Base-by-base conservation (phyloP, 2,113 vertebrate genomes). In the Setophaga kirtlandii region DNA sequence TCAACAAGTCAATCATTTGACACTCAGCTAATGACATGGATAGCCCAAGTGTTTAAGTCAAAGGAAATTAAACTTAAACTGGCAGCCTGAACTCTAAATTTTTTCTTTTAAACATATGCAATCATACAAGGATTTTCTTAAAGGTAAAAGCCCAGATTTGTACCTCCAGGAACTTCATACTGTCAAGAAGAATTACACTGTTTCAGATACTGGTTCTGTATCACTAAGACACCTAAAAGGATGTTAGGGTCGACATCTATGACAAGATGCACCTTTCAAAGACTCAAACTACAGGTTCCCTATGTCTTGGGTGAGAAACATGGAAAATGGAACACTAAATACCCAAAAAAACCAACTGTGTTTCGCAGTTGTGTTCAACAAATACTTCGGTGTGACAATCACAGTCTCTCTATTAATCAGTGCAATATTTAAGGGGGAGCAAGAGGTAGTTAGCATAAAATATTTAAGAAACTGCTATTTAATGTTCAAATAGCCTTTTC, bases 241-340 rank as follows among this genome's bases (percentile, higher is more conserved):
- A 64, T 42, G 6, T 30, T 39, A 77, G 14, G 3, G 44, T 5
- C 30, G 33, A 70, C 12, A 49, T 24, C 5, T 44, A 93, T 56
- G 33, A 76, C 1, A 2, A 71, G 69, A 90, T 22, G 9, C 6
- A 73, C 17, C 22, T 71, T 59, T 41, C 52, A 78, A 83, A 83
- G 33, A n/a, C 18, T 11, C 0, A 0, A 63, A 78, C 23, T n/a
- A 92, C 16, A 65, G 25, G 33, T 6, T 80, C 20, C 31, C 8
- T n/a, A 6, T 0, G 4, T 25, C 11, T 65, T 58, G 9, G 5
- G 10, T 25, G 7, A 90, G 37, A 86, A 89, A 65, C 0, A 1
- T 11, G 22, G 70, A 77, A 91, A 92, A 85, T 6, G 2, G 44
- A 88, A 85, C 30, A 78, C 37, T 62, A 83, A 81, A 91, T 9